A percentile compares a stretch with the other conserved stretches of the same genome.
Conservation (phyloP, 2,888 invertebrate genomes). For the Dasysyrphus albostriatus region DNA sequence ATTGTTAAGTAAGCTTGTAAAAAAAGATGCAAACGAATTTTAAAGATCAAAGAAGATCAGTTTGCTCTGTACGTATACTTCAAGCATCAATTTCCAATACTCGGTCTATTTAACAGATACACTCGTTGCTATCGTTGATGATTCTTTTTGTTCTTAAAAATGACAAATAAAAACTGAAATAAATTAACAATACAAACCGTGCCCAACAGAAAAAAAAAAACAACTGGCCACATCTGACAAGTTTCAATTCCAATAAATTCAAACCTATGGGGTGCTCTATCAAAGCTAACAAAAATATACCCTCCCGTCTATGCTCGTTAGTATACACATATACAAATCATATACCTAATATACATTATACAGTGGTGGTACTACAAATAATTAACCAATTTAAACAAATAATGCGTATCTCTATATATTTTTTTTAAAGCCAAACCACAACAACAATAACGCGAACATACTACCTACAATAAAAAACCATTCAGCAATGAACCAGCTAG, state of each 20-base stretch:
- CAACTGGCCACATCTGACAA: not conserved
- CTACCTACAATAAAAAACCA: not conserved
- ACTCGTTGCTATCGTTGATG: too few species aligned
- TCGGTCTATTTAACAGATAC: too few species aligned
- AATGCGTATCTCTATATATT: constrained; percentile 5
- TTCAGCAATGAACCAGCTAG: not conserved
- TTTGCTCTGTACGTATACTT: too few species aligned
- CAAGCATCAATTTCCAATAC: too few species aligned
- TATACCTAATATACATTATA: not conserved
- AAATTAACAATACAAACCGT: not conserved
- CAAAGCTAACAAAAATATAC: not conserved
- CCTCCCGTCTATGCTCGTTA: not conserved
- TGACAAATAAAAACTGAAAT: too few species aligned
- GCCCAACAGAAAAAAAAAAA: not conserved
- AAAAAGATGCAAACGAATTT: too few species aligned
- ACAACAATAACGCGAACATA: not conserved
- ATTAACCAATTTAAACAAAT: constrained; percentile 9
- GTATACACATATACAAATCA: constrained; percentile 3
- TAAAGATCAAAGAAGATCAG: too few species aligned
- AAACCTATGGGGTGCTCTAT: not conserved
- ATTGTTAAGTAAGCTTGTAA: too few species aligned
- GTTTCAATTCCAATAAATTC: not conserved
- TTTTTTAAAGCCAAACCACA: not conserved
- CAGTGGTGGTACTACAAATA: not conserved
- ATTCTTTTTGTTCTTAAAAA: too few species aligned